phyloP scores from a whole-genome alignment of 2,888 invertebrate genomes.

The Orthosia incerta region DNA sequence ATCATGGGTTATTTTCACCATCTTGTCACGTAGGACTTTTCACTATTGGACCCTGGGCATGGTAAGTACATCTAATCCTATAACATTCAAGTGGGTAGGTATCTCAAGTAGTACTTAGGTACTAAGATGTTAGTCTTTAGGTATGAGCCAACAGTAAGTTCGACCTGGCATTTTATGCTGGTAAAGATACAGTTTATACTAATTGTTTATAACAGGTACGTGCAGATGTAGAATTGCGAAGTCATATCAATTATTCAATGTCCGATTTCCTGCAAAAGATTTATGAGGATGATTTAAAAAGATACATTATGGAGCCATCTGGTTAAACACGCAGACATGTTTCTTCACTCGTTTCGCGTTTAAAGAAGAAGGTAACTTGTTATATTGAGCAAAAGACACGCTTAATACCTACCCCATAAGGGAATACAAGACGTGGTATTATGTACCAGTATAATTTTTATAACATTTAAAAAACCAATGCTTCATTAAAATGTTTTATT shows the following conservation, averaged over 20 bases:
- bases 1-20: not conserved
- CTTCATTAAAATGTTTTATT: too few relatives aligned
- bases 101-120: too few relatives aligned
- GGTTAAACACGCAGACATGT: not conserved
- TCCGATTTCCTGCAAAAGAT: slow-evolving; percentile 18
- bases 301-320: slow-evolving; percentile 31
- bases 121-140: too few relatives aligned
- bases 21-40: not conserved
- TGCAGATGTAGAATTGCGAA: slow-evolving; percentile 1
- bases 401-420: not conserved
- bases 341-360: not conserved
- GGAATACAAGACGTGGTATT: not conserved
- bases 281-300: slow-evolving; percentile 18
- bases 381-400: not conserved
- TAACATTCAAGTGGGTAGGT: not conserved
- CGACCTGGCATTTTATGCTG: too few relatives aligned
- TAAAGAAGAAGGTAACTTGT: not conserved
- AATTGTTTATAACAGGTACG: not conserved
- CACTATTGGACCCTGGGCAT: not conserved
- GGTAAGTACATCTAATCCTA: not conserved
- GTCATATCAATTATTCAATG: slow-evolving; percentile 33
- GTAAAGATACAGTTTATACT: not conserved
- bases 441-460: too few relatives aligned
- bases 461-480: too few relatives aligned
- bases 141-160: too few relatives aligned